These are phyloP conservation scores for Euplagia quadripunctaria DNA, from an alignment of 2,888 invertebrate species.

Conservation along the genomic window DNA sequence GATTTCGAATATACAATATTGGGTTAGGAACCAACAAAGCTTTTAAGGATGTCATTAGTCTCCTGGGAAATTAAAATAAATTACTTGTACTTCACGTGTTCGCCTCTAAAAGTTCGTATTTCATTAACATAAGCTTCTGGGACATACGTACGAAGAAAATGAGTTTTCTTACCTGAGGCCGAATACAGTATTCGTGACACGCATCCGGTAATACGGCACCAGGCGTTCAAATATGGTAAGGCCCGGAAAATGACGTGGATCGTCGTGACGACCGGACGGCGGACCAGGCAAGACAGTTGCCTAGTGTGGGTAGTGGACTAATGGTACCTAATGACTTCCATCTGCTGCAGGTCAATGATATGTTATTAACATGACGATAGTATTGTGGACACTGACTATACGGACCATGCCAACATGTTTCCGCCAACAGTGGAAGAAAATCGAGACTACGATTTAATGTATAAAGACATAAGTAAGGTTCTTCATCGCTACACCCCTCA, in stretches of 20 bases:
- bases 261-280: neutral
- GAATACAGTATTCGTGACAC: neutral
- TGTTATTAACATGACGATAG: neutral
- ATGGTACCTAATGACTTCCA: neutral
- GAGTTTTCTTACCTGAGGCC: conserved; percentile 37
- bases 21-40: conserved; percentile 70
- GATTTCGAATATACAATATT: conserved; percentile 56
- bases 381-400: neutral
- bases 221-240: neutral
- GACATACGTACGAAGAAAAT: conserved; percentile 32
- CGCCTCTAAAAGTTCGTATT: conserved; percentile 38
- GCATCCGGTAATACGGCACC: neutral
- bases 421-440: neutral
- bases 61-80: conserved; percentile 81
- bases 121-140: conserved; percentile 34
- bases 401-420: neutral
- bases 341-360: neutral
- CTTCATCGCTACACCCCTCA: neutral
- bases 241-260: neutral
- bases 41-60: conserved; percentile 77
- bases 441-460: neutral
- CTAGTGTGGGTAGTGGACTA: neutral
- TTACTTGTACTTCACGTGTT: conserved; percentile 63
- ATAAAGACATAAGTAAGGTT: neutral
- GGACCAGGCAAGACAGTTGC: neutral